Percentiles rank a stretch among this genome's conserved stretches.
Evolutionary conservation across 2,113 vertebrate genomes (phyloP).

Genomic region (Chaenocephalus aceratus): DNA sequence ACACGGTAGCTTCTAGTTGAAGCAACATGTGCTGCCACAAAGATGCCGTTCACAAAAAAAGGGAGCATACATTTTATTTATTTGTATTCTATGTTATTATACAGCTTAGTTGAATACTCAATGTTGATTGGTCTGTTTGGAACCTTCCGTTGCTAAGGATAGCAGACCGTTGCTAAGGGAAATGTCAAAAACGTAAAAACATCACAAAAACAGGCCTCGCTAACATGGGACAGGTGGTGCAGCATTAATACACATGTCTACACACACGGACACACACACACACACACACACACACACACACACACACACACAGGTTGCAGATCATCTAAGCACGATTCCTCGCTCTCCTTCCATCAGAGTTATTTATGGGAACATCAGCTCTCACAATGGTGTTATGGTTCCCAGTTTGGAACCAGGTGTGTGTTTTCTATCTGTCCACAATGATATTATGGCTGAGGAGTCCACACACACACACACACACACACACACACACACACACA

Average conservation of each 20-base stretch:
- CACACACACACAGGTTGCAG: conserved; percentile 34
- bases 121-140: too few relatives aligned
- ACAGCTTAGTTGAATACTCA: too few relatives aligned
- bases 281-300: too few relatives aligned
- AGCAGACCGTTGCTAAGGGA: too few relatives aligned
- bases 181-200: too few relatives aligned
- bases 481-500: not conserved
- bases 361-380: conserved; percentile 29
- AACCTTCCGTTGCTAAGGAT: too few relatives aligned
- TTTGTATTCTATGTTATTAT: too few relatives aligned
- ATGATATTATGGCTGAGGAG: conserved; percentile 71
- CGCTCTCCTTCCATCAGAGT: conserved; percentile 24
- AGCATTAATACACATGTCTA: not conserved
- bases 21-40: not conserved
- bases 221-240: not conserved
- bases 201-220: not conserved
- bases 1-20: not conserved
- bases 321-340: conserved; percentile 40
- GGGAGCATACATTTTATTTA: too few relatives aligned
- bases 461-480: conserved; percentile 7
- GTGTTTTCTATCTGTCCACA: conserved; percentile 58
- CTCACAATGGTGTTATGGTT: conserved; percentile 77
- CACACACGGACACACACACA: conserved; percentile 1
- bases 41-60: not conserved
- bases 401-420: conserved; percentile 38